Evolutionary conservation across 2,888 invertebrate genomes (phyloP).

Genomic region (Steinernema carpocapsae): DNA sequence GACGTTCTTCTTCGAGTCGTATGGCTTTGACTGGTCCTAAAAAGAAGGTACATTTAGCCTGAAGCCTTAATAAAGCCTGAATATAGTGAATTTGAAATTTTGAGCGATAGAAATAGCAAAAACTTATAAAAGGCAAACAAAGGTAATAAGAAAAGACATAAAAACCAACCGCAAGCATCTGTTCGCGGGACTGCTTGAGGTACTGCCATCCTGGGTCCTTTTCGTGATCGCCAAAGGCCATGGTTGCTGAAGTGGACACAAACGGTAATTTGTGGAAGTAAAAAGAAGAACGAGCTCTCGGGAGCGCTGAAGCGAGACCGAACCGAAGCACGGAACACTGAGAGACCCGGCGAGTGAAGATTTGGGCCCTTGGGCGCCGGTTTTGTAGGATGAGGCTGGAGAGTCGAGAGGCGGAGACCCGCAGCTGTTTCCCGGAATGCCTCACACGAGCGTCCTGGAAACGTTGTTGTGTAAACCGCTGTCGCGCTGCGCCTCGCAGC

Average conservation of each 20-base stretch:
- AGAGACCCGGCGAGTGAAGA: conserved; percentile 30
- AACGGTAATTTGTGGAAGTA: not conserved
- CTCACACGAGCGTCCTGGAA: conserved; percentile 5
- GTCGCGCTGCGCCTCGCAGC: not conserved
- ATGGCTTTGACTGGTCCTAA: conserved; percentile 94
- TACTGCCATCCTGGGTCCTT: conserved; percentile 69
- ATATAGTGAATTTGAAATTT: too few relatives aligned
- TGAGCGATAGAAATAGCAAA: too few relatives aligned
- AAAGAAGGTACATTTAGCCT: not conserved
- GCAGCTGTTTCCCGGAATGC: conserved; percentile 31
- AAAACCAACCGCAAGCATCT: conserved; percentile 56
- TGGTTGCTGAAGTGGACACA: conserved; percentile 24
- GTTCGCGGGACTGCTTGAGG: conserved; percentile 62
- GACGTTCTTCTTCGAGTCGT: conserved; percentile 98
- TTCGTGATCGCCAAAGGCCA: conserved; percentile 56
- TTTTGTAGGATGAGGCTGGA: conserved; percentile 13
- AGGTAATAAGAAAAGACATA: not conserved
- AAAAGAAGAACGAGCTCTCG: conserved; percentile 6
- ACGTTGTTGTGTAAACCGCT: conserved; percentile 31
- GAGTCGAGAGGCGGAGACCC: not conserved
- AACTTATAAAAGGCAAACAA: too few relatives aligned
- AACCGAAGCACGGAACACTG: not conserved
- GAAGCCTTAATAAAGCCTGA: too few relatives aligned
- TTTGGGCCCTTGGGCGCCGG: not conserved
- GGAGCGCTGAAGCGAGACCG: conserved; percentile 25